A percentile compares a stretch with the other conserved stretches of the same genome.
These are phyloP conservation scores for Thymelicus sylvestris DNA, from an alignment of 2,888 invertebrate genomes.

Conservation along the genomic window DNA sequence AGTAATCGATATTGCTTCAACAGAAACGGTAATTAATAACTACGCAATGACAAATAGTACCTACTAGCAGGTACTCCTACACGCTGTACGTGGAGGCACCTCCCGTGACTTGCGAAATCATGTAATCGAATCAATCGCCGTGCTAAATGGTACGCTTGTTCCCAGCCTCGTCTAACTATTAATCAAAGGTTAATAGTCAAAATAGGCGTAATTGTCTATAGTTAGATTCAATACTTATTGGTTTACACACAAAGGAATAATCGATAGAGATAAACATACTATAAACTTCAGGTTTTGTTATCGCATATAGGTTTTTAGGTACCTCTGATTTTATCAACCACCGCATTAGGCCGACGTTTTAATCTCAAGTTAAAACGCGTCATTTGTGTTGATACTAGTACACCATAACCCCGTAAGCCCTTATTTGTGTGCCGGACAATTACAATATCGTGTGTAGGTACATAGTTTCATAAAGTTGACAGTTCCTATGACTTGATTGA, in stretches of 20 bases:
- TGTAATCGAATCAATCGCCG: slow-evolving; percentile 6
- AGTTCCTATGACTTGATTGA: slow-evolving; percentile 9
- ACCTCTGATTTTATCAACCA: too few relatives aligned
- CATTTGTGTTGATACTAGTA: background rate
- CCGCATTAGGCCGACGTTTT: too few relatives aligned
- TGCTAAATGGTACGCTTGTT: background rate
- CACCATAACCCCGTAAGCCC: slow-evolving; percentile 12
- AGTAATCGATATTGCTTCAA: slow-evolving; percentile 38
- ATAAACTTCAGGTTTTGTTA: too few relatives aligned
- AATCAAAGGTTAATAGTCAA: background rate
- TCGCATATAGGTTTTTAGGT: too few relatives aligned
- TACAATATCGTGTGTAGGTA: slow-evolving; percentile 11
- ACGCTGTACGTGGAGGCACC: background rate
- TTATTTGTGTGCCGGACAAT: slow-evolving; percentile 12
- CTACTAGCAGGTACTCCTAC: slow-evolving; percentile 15
- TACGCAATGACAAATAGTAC: slow-evolving; percentile 33
- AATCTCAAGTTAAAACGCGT: too few relatives aligned
- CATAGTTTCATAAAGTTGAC: background rate
- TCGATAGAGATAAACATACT: too few relatives aligned
- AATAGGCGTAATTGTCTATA: too few relatives aligned
- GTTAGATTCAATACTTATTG: too few relatives aligned
- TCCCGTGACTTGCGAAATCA: slow-evolving; percentile 21
- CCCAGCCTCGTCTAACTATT: background rate
- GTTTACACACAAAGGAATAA: too few relatives aligned
- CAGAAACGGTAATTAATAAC: slow-evolving; percentile 38